phyloP scores from a whole-genome alignment of 1,140 invertebrate genomes.

The Ditylenchus dipsaci region DNA sequence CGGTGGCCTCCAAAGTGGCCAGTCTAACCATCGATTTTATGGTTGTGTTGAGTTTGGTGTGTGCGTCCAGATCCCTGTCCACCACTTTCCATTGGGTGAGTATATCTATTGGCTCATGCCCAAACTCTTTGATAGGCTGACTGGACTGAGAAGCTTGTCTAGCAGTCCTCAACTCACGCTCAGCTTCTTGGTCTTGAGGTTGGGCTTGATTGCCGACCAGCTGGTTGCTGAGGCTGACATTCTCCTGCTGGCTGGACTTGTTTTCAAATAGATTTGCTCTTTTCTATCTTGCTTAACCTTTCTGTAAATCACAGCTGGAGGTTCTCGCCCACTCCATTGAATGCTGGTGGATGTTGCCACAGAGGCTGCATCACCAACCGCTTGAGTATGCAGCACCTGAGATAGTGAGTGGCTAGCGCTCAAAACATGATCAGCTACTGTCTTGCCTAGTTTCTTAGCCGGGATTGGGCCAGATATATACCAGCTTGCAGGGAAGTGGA shows the following conservation, averaged over 20 bases:
- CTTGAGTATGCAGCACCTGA: constrained; percentile 24
- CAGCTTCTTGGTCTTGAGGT: background rate
- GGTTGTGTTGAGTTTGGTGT: constrained; percentile 17
- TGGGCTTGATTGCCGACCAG: background rate
- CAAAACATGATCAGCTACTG: constrained; percentile 19
- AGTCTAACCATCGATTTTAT: constrained; percentile 33
- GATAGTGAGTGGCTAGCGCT: constrained; percentile 9
- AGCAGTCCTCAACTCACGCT: background rate
- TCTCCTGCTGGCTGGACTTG: constrained; percentile 9
- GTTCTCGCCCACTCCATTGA: constrained; percentile 20
- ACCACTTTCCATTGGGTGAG: constrained; percentile 42
- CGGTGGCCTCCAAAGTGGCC: constrained; percentile 12
- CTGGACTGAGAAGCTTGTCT: background rate
- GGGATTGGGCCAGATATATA: too few relatives aligned
- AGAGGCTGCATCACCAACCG: background rate
- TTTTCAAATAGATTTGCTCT: background rate
- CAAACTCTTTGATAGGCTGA: constrained; percentile 1
- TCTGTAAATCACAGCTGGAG: constrained; percentile 1
- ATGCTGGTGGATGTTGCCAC: constrained; percentile 4
- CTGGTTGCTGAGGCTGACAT: background rate
- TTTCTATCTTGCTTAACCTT: constrained; percentile 10
- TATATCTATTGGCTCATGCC: constrained; percentile 7
- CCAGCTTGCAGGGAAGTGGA: constrained; percentile 16
- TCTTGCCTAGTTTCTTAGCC: background rate
- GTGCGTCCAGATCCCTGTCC: constrained; percentile 40